Evolutionary conservation across 2,888 invertebrate genomes (phyloP), one percentile per base, ranked within the genome.

Genomic region (Barypeithes pellucidus): DNA sequence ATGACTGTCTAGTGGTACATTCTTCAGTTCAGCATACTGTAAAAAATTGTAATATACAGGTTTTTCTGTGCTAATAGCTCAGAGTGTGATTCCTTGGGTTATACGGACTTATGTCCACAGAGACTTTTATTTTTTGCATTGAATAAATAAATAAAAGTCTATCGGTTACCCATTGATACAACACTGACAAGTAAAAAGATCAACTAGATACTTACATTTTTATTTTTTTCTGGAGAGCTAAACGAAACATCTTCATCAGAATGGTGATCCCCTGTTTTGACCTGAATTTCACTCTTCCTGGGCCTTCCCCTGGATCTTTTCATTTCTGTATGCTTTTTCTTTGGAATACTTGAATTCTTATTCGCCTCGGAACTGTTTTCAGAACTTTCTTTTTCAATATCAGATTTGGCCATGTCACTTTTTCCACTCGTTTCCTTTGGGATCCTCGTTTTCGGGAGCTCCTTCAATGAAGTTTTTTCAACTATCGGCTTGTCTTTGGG

Each of bases 21-120:
- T 67, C 5, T 59, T 67, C 18, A 67, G 59, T 45, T 67, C 59
- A 18, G 67, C 33, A 67, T 67, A 67, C 67, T 67, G 36, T 8
- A 57, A 67, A 36, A 12, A n/a, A n/a, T n/a, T n/a, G n/a, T n/a
- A n/a, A n/a, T n/a, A n/a, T n/a, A n/a, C n/a, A n/a, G n/a, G n/a
- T n/a, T n/a, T n/a, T n/a, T n/a, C n/a, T n/a, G n/a, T n/a, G n/a
- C n/a, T n/a, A n/a, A n/a, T n/a, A n/a, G n/a, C n/a, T n/a, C n/a
- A n/a, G n/a, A n/a, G n/a, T n/a, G n/a, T n/a, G n/a, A n/a, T n/a
- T n/a, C n/a, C n/a, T n/a, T n/a, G n/a, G n/a, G n/a, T n/a, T n/a
- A n/a, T n/a, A n/a, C n/a, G n/a, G n/a, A n/a, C n/a, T n/a, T n/a
- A n/a, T n/a, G n/a, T n/a, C n/a, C n/a, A n/a, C n/a, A n/a, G n/a